Conservation (phyloP, 2,888 invertebrate genomes). For the Lasioglossum figueresi region DNA sequence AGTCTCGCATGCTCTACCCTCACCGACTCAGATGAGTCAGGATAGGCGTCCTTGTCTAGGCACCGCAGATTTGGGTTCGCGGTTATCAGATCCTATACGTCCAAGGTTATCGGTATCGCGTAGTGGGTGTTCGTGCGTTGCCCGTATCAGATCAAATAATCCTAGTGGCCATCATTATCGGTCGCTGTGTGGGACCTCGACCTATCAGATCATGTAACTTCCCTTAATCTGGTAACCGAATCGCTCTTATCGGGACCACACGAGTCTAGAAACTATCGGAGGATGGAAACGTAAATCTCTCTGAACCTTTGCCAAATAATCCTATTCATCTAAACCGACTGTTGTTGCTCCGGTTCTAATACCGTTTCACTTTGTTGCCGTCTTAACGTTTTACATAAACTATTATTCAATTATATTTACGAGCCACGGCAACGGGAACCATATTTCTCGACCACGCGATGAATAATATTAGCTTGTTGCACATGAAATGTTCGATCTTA, state of each 20-base stretch:
- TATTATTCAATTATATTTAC: too few species aligned
- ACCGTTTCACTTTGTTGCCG: too few species aligned
- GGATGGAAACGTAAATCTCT: neutral
- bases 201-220: conserved; percentile 11
- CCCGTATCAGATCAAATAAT: neutral
- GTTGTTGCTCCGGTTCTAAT: neutral
- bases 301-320: neutral
- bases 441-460: too few species aligned
- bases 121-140: neutral
- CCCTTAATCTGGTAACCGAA: conserved; percentile 1
- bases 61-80: neutral
- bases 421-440: too few species aligned
- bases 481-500: too few species aligned
- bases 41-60: neutral
- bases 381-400: too few species aligned
- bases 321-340: neutral
- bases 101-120: conserved; percentile 4
- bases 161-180: neutral
- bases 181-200: neutral
- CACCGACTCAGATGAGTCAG: neutral
- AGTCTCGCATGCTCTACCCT: neutral
- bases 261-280: neutral
- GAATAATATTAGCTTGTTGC: too few species aligned
- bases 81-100: neutral
- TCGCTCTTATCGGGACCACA: neutral